phyloP scores from a whole-genome alignment of 2,888 invertebrate genomes.

The Gortyna flavago region DNA sequence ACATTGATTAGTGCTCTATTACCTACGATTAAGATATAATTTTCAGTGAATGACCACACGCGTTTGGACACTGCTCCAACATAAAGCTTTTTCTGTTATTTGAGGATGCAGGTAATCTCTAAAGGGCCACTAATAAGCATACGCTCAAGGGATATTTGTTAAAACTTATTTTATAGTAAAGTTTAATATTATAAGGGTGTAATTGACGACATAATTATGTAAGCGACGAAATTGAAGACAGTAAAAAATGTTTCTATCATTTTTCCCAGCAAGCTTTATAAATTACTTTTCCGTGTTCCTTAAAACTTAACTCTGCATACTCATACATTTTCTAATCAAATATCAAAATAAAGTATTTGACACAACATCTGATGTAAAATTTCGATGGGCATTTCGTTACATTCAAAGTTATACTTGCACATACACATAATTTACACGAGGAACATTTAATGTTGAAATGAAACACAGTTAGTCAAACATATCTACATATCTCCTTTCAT shows the following conservation, averaged over 20 bases:
- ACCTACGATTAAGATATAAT: constrained; percentile 5
- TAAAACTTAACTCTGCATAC: constrained; percentile 42
- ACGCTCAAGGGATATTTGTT: not conserved
- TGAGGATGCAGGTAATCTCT: not conserved
- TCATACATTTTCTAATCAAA: constrained; percentile 40
- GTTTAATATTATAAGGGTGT: not conserved
- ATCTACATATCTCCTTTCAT: constrained; percentile 52
- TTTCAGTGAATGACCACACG: not conserved
- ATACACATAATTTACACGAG: constrained; percentile 69
- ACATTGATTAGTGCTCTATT: not conserved
- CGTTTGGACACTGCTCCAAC: not conserved
- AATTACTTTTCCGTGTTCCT: constrained; percentile 33
- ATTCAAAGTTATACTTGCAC: constrained; percentile 58
- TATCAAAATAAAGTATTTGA: constrained; percentile 57
- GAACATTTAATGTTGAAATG: constrained; percentile 73
- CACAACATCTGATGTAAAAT: constrained; percentile 55
- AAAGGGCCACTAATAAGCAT: not conserved
- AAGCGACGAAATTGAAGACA: not conserved
- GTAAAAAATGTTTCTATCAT: constrained; percentile 24
- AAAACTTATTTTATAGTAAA: not conserved
- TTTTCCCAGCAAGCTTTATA: constrained; percentile 55
- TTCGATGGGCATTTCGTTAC: constrained; percentile 59
- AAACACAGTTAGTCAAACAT: constrained; percentile 68
- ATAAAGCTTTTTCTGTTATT: not conserved
- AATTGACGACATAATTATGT: too few species aligned